These are phyloP conservation scores for Opisthocomus hoazin DNA, from an alignment of 2,113 vertebrate species.

Conservation along the genomic window DNA sequence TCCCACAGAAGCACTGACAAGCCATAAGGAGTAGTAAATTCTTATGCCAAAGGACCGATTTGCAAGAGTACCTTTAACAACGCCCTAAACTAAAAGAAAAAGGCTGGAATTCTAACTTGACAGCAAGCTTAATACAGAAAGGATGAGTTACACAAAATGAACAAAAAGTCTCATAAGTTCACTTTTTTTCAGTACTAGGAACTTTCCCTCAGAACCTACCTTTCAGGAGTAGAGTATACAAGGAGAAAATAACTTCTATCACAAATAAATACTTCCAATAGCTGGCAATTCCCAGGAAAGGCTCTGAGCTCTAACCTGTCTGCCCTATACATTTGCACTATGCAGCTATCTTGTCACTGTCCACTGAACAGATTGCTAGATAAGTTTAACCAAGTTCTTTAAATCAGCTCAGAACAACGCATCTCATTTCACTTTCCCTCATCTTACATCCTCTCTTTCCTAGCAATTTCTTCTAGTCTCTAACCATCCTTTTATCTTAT, in stretches of 20 bases:
- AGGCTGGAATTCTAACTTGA: neutral
- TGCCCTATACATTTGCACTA: neutral
- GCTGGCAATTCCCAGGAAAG: neutral
- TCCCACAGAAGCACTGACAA: neutral
- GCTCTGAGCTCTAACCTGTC: neutral
- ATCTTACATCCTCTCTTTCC: neutral
- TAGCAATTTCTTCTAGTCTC: neutral
- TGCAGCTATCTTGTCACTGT: neutral
- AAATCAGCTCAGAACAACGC: neutral
- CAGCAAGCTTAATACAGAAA: neutral
- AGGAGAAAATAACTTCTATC: neutral
- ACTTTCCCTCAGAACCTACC: neutral
- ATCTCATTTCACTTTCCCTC: neutral
- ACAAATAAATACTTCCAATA: neutral
- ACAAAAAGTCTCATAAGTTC: neutral
- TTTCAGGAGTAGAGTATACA: neutral
- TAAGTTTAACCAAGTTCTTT: neutral
- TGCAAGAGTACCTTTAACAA: neutral
- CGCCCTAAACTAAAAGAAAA: neutral
- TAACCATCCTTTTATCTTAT: neutral
- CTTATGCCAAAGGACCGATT: neutral
- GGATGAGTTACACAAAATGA: neutral
- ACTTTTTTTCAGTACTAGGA: neutral
- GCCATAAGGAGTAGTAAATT: neutral
- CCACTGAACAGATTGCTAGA: neutral